Percentiles rank a stretch among this genome's conserved stretches.
Conservation (phyloP, 2,797 vertebrate species). For the Sylvia borin region DNA sequence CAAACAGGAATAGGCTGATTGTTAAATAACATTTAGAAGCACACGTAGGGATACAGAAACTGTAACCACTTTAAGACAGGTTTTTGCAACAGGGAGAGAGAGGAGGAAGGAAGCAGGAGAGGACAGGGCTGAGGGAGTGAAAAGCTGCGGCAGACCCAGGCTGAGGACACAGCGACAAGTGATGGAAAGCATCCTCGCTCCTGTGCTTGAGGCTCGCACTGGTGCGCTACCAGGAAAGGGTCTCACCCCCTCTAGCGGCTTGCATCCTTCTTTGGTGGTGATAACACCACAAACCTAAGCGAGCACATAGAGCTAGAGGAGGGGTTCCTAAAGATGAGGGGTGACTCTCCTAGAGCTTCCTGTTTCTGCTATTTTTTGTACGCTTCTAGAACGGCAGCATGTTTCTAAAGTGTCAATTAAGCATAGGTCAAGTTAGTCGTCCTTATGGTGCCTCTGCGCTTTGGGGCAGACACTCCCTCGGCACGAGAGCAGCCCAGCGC, state of each 20-base stretch:
- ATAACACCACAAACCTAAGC: neutral
- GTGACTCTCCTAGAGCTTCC: neutral
- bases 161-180: neutral
- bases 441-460: neutral
- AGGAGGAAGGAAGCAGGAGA: neutral
- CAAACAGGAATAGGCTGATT: neutral
- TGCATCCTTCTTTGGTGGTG: neutral
- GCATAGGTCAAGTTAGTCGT: neutral
- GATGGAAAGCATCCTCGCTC: neutral
- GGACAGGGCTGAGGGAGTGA: neutral
- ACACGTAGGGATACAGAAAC: neutral
- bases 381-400: neutral
- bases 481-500: accelerated
- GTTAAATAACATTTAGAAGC: neutral
- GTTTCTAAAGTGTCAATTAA: neutral
- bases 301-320: neutral
- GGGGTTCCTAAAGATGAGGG: neutral
- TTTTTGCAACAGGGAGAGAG: neutral
- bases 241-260: constrained; percentile 12
- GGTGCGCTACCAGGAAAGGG: neutral
- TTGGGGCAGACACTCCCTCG: accelerated
- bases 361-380: neutral
- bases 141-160: neutral
- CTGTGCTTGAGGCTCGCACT: neutral
- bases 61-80: neutral